phyloP scores from a whole-genome alignment of 2,888 invertebrate genomes.

The Lydus trimaculatus region DNA sequence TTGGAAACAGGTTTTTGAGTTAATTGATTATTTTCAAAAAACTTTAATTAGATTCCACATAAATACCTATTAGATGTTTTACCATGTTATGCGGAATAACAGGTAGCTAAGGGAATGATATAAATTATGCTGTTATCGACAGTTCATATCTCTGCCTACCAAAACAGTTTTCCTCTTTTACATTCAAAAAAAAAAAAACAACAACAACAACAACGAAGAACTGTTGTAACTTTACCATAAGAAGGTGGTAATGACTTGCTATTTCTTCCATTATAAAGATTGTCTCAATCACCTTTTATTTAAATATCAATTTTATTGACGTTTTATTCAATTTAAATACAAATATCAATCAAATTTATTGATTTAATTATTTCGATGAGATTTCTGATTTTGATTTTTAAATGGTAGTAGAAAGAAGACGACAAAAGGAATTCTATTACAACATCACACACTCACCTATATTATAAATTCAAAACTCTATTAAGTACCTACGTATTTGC shows the following conservation, averaged over 20 bases:
- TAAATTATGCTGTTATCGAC: slow-evolving; percentile 38
- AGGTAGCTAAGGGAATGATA: slow-evolving; percentile 44
- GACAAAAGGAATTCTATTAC: background rate
- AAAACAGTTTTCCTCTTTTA: slow-evolving; percentile 20
- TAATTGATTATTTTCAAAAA: slow-evolving; percentile 45
- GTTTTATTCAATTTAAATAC: background rate
- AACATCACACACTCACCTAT: background rate
- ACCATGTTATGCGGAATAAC: slow-evolving; percentile 40
- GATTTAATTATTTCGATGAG: background rate
- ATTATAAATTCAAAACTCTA: background rate
- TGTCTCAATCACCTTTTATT: background rate
- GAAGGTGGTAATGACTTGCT: background rate
- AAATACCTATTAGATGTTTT: slow-evolving; percentile 40
- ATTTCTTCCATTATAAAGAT: background rate
- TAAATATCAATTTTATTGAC: background rate
- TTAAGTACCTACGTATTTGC: slow-evolving; percentile 1
- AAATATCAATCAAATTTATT: background rate
- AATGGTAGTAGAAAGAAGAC: background rate
- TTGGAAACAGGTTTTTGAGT: slow-evolving; percentile 39
- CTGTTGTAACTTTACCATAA: background rate
- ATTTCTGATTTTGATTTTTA: background rate
- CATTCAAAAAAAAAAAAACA: too few species aligned
- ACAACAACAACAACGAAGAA: too few species aligned
- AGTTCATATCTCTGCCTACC: slow-evolving; percentile 30
- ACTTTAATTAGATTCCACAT: slow-evolving; percentile 42